Evolutionary conservation across 1,140 invertebrate species (phyloP).

Genomic region (Cataglyphis hispanica): DNA sequence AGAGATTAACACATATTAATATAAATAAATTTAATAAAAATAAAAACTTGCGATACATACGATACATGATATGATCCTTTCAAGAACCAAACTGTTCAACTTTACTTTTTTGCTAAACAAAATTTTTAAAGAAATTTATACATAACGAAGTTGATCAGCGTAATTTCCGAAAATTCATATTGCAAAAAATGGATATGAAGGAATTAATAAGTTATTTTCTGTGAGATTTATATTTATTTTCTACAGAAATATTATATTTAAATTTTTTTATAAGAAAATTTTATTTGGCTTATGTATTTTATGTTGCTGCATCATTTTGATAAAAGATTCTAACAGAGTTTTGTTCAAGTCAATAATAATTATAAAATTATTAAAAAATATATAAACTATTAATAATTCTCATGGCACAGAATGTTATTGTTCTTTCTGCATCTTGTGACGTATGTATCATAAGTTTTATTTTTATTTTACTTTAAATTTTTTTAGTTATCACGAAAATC

Average conservation of each 20-base stretch:
- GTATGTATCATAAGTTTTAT: slow-evolving; percentile 7
- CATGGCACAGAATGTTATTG: neutral
- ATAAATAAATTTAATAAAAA: neutral
- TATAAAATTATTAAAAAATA: neutral
- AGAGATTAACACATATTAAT: neutral
- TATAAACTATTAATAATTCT: neutral
- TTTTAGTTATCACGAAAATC: neutral
- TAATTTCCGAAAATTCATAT: neutral
- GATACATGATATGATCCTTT: neutral
- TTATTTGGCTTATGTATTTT: neutral
- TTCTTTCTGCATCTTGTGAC: neutral
- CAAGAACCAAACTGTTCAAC: no score
- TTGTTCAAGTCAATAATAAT: neutral
- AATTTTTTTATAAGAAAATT: neutral
- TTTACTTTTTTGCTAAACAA: no score
- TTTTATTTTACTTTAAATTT: neutral
- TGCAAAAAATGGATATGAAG: neutral
- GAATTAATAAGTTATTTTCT: neutral
- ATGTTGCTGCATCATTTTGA: neutral
- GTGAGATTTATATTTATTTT: neutral
- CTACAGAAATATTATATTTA: neutral
- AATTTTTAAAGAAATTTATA: no score
- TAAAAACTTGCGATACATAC: neutral
- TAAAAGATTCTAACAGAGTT: no score
- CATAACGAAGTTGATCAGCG: no score